Base-by-base conservation (phyloP, 2,113 vertebrate genomes). In the Gasterosteus aculeatus region DNA sequence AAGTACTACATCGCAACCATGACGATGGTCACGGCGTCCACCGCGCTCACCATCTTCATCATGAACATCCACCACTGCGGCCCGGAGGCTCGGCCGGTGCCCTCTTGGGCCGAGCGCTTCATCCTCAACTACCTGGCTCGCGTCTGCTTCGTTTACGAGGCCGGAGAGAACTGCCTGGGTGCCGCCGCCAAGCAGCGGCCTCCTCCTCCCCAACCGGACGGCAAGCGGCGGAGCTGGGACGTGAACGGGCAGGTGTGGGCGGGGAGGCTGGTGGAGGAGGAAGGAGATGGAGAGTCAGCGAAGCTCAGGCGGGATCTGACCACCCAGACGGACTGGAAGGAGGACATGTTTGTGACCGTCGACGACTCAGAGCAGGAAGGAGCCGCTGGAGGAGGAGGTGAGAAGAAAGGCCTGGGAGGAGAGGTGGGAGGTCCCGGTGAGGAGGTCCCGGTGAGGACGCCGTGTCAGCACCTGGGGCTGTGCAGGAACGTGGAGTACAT, bases 1-100 rank as follows among this genome's bases (percentile, higher is more conserved):
- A 98, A 97, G 68, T 98, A 98, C 88, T 98, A 97, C 91, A 96
- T 98, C 0, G 96, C 96, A 53, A 98, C 96, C 49, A 98, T 98
- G 97, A 96, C 95, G 35, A 95, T 98, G 95, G 95, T 97, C 73
- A 96, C 97, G 0, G 94, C 95, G 47, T 98, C 97, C 7, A 98
- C 97, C 0, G 95, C 96, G 0, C 81, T 98, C 73, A 98, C 96
- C 81, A 97, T 98, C 89, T 96, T 98, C 85, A 95, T 97, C 88
- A 97, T 98, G 96, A 97, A 96, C 73, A 81, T 98, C n/a, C 96
- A 98, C 86, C 96, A 97, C 90, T 96, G 97, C 0, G 96, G 97
- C 0, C 93, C 96, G 0, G 96, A 95, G 16, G 95, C 95, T 0
- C 90, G 87, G 0, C 95, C 96, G 0, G 95, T 98, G 65, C 97